phyloP scores from a whole-genome alignment of 1,140 invertebrate species.

The Holotrichia oblita region DNA sequence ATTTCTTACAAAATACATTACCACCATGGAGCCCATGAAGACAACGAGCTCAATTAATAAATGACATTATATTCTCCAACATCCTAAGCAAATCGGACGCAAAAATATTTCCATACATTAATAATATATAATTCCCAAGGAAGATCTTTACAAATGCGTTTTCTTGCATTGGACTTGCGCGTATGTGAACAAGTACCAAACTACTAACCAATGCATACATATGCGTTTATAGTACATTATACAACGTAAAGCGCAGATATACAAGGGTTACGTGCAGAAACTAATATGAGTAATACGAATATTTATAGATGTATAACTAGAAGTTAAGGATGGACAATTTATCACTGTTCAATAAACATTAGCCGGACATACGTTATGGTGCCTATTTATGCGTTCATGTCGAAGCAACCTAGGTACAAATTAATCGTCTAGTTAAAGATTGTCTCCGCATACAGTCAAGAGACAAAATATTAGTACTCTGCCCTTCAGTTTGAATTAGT shows the following conservation, averaged over 20 bases:
- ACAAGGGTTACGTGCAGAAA: constrained; percentile 26
- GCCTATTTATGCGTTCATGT: constrained; percentile 35
- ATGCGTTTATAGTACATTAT: constrained; percentile 5
- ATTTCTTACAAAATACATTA: background rate
- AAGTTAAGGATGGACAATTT: constrained; percentile 23
- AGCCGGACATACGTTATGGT: constrained; percentile 16
- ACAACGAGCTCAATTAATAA: constrained; percentile 31
- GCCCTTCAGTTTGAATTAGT: no score
- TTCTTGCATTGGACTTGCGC: background rate
- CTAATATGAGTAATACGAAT: constrained; percentile 27
- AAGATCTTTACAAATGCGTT: constrained; percentile 28
- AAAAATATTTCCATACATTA: background rate
- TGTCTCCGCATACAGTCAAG: background rate
- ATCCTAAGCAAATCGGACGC: constrained; percentile 22
- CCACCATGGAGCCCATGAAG: background rate
- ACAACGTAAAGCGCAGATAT: background rate
- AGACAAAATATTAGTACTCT: background rate
- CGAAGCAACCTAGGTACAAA: background rate
- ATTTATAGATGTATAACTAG: constrained; percentile 36
- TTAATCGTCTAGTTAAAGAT: constrained; percentile 29
- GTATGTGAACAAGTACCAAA: background rate
- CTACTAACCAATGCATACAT: background rate
- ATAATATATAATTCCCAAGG: constrained; percentile 23
- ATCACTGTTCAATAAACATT: constrained; percentile 29
- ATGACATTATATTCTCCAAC: background rate